Base-by-base conservation (phyloP, 2,797 vertebrate species). In the Tarsius wallacei region DNA sequence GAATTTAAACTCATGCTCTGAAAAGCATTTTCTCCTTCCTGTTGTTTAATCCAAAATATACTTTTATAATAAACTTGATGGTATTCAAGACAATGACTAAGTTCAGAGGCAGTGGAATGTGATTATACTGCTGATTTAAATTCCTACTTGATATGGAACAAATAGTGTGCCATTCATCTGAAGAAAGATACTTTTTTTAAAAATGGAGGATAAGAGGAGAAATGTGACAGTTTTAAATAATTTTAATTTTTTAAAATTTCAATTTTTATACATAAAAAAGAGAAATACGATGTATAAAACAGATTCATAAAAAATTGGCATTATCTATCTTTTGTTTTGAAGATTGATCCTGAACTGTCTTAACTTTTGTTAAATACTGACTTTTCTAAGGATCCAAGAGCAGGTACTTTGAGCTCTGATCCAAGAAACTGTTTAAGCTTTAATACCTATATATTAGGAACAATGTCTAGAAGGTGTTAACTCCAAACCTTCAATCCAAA, bases 311-410 rank as follows among this genome's bases (percentile, higher is more conserved):
- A 68, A 95, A 91, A 70, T 71, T 84, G 31, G 19, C 31, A 74
- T 28, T 94, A 42, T 12, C 64, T 87, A 28, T 51, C 51, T 73
- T 94, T 74, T 49, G 64, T 55, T 80, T 85, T 89, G 66, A 89
- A 84, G 17, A 73, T 33, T 92, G n/a, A 96, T 53, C 84, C 31
- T 90, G 22, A 90, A 78, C 13, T 63, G 1, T 66, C 55, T 84
- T 82, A 92, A 53, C 2, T 76, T 93, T 55, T 61, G 13, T 95
- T 90, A 93, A 91, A 94, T 47, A 22, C 51, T 94, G 31, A 91
- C 12, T 90, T 96, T 91, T 74, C 51, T 82, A 86, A 84, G 68
- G 91, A 94, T 64, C 6, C 7, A 64, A 95, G 77, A 24, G 31
- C 16, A 73, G 51, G 6, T 31, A 82, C 57, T 90, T 88, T 53